Evolutionary conservation across 2,888 invertebrate species (phyloP), one percentile per base, ranked within the genome.

Genomic region (Dione vanillae): DNA sequence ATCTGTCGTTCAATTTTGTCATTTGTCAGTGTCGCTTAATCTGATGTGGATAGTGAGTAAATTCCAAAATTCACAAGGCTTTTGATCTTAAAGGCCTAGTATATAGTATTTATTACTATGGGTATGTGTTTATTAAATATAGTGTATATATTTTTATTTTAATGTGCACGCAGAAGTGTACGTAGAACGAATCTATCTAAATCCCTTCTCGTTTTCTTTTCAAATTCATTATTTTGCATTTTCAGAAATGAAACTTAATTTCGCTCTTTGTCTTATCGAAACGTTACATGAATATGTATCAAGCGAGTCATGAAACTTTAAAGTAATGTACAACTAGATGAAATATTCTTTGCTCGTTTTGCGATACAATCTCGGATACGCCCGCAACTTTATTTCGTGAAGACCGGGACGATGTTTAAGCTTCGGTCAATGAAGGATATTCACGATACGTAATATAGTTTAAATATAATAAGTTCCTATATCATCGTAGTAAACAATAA

Each of bases 1-100:
- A 78, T 77, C 81, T 80, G 78, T 80, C 83, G 82, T 82, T 84
- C 85, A 80, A 83, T 84, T 82, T 82, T 78, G 82, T 83, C 88
- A 87, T 89, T 89, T 88, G 84, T 89, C 88, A 89, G 82, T 88
- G 89, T 88, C 88, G 77, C 71, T 82, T 79, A 85, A 87, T 86
- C 87, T 84, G 84, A 85, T 86, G 80, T 78, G 80, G 80, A 86
- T 43, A 27, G 84, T 82, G 82, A 85, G 86, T 87, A 84, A 72
- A 70, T 70, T 71, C 35, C 49, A 49, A 47, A 19, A 37, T 6
- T 19, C n/a, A 12, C 35, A 47, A 16, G 35, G 37, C 35, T 37
- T 37, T 64, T 64, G 16, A 16, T 37, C n/a, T 19, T 64, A 20
- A 12, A 47, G 12, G 20, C 10, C 20, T n/a, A n/a, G 27, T 7